Percentiles rank a stretch among this genome's conserved stretches.
phyloP scores from a whole-genome alignment of 2,113 vertebrate genomes.

The Heloderma charlesbogerti region DNA sequence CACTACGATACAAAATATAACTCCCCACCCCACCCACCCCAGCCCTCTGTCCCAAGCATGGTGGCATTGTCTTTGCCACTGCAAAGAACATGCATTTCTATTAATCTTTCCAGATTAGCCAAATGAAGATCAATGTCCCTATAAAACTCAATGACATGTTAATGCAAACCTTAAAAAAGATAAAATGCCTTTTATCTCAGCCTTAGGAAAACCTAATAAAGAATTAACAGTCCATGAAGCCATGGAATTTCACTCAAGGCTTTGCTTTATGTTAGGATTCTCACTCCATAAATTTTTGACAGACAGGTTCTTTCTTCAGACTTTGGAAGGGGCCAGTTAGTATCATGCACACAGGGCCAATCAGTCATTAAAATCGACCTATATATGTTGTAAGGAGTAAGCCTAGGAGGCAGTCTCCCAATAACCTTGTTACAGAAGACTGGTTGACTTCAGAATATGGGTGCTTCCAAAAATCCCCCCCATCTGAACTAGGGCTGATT shows the following conservation, averaged over 20 bases:
- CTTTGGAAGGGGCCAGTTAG: conserved; percentile 43
- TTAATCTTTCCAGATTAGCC: conserved; percentile 68
- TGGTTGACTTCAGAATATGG: neutral
- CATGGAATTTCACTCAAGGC: conserved; percentile 75
- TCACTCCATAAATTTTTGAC: conserved; percentile 76
- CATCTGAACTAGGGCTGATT: neutral
- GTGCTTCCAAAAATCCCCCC: neutral
- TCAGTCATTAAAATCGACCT: conserved; percentile 38
- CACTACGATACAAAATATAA: neutral
- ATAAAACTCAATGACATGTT: conserved; percentile 76
- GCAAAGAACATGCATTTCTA: conserved; percentile 63
- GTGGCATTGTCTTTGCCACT: conserved; percentile 58
- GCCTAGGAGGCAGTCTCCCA: neutral
- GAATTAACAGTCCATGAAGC: conserved; percentile 80
- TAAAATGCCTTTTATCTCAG: conserved; percentile 77
- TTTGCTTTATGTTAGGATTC: conserved; percentile 74
- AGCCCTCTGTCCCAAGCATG: conserved; percentile 9
- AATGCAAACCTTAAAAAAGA: conserved; percentile 79
- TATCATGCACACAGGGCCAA: neutral
- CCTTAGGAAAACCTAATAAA: conserved; percentile 82
- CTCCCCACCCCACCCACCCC: neutral
- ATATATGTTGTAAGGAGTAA: neutral
- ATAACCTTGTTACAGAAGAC: neutral
- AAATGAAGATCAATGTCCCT: conserved; percentile 76
- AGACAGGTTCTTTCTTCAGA: conserved; percentile 62